A percentile compares a stretch with the other conserved stretches of the same genome.
These are phyloP conservation scores for Drosophila vallismaia DNA, from an alignment of 2,888 invertebrate species.

Conservation along the genomic window DNA sequence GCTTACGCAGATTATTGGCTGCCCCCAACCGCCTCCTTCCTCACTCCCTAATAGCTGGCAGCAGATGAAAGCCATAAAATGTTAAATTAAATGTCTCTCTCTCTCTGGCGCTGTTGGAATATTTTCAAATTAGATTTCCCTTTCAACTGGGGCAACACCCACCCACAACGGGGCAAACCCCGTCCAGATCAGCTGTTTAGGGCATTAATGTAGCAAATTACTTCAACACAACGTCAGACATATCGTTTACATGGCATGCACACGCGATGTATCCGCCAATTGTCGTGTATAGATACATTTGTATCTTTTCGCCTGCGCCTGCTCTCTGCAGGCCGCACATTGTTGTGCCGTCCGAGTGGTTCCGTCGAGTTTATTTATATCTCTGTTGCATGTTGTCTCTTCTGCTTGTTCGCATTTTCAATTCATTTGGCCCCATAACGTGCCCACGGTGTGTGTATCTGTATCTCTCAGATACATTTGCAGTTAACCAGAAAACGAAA, in stretches of 20 bases:
- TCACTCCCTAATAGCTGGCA: neutral
- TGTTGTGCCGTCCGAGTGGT: slow-evolving; percentile 29
- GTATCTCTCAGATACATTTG: slow-evolving; percentile 59
- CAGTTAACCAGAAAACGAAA: slow-evolving; percentile 58
- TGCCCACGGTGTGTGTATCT: slow-evolving; percentile 31
- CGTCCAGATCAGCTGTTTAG: slow-evolving; percentile 15
- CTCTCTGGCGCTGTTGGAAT: neutral
- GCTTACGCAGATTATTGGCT: slow-evolving; percentile 11
- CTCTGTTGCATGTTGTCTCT: slow-evolving; percentile 31
- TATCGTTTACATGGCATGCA: slow-evolving; percentile 24
- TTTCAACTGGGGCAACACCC: slow-evolving; percentile 15
- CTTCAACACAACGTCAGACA: slow-evolving; percentile 23
- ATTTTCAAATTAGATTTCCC: slow-evolving; percentile 13
- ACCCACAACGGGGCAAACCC: neutral
- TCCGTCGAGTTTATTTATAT: slow-evolving; percentile 37
- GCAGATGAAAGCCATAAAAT: slow-evolving; percentile 1
- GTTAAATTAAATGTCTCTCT: slow-evolving; percentile 7
- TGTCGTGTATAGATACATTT: slow-evolving; percentile 51
- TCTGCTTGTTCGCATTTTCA: slow-evolving; percentile 57
- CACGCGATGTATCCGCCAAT: slow-evolving; percentile 48
- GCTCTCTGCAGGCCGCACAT: slow-evolving; percentile 17
- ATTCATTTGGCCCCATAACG: slow-evolving; percentile 64
- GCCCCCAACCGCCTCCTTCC: neutral
- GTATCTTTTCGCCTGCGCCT: slow-evolving; percentile 40
- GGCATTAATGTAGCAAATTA: slow-evolving; percentile 38